Evolutionary conservation across 1,140 invertebrate genomes (phyloP).

Genomic region (Piezodorus guildinii): DNA sequence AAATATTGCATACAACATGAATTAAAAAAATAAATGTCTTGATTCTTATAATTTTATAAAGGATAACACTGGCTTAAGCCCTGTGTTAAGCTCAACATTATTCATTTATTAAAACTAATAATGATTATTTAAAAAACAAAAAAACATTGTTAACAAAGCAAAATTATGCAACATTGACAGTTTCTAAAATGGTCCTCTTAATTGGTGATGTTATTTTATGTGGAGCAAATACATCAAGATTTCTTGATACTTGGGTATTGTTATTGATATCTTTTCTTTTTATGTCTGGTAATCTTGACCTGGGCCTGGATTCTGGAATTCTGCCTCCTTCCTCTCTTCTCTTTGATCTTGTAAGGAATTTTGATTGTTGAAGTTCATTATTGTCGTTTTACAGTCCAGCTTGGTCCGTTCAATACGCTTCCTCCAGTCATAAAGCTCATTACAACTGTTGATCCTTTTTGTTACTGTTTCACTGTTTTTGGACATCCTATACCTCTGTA

Average conservation of each 20-base stretch:
- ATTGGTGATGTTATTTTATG: not conserved
- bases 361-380: slow-evolving; percentile 7
- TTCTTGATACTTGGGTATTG: slow-evolving; percentile 28
- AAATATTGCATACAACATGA: too few relatives aligned
- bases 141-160: too few relatives aligned
- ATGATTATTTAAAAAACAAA: too few relatives aligned
- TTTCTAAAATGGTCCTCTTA: not conserved
- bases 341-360: not conserved
- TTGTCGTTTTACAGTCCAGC: slow-evolving; percentile 13
- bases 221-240: not conserved
- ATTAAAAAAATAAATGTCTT: too few relatives aligned
- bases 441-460: not conserved
- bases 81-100: too few relatives aligned
- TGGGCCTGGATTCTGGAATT: not conserved
- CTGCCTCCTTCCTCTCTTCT: not conserved
- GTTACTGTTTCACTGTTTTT: not conserved
- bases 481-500: not conserved
- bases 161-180: not conserved
- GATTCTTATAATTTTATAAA: too few relatives aligned
- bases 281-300: slow-evolving; percentile 15
- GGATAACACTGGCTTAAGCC: too few relatives aligned
- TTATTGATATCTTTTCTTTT: slow-evolving; percentile 16
- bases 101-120: too few relatives aligned
- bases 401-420: slow-evolving; percentile 19
- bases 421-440: slow-evolving; percentile 21